These are phyloP conservation scores for Casuarius casuarius DNA, from an alignment of 2,113 vertebrate species.

Conservation along the genomic window DNA sequence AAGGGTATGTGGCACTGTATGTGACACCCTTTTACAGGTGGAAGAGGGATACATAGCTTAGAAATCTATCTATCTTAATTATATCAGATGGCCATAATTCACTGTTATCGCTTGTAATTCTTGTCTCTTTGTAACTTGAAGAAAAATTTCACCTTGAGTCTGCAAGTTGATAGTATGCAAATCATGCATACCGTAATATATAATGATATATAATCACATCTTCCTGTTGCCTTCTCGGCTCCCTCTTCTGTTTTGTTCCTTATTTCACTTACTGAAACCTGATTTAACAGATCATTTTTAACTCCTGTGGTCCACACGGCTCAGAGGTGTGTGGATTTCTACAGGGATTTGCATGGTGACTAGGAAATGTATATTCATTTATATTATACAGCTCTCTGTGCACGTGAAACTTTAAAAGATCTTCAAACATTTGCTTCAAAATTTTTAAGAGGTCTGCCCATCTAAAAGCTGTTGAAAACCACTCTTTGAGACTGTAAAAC, in stretches of 20 bases:
- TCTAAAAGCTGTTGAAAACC: neutral
- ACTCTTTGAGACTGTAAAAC: neutral
- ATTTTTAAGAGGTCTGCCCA: neutral
- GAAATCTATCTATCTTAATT: neutral
- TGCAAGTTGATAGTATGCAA: neutral
- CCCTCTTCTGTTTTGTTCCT: neutral
- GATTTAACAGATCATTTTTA: neutral
- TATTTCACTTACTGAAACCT: neutral
- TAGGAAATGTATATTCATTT: neutral
- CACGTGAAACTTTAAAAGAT: neutral
- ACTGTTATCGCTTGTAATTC: neutral
- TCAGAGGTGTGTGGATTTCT: neutral
- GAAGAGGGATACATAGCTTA: neutral
- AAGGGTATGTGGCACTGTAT: rapidly evolving
- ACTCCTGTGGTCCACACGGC: neutral
- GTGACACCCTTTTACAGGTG: neutral
- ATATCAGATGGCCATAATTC: neutral
- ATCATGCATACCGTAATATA: neutral
- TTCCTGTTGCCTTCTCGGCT: neutral
- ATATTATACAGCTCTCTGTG: neutral
- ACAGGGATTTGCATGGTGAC: neutral
- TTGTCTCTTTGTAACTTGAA: neutral
- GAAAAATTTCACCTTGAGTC: neutral
- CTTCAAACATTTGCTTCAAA: neutral
- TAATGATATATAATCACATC: neutral